phyloP scores from a whole-genome alignment of 2,113 vertebrate species.

The Lepus americanus region DNA sequence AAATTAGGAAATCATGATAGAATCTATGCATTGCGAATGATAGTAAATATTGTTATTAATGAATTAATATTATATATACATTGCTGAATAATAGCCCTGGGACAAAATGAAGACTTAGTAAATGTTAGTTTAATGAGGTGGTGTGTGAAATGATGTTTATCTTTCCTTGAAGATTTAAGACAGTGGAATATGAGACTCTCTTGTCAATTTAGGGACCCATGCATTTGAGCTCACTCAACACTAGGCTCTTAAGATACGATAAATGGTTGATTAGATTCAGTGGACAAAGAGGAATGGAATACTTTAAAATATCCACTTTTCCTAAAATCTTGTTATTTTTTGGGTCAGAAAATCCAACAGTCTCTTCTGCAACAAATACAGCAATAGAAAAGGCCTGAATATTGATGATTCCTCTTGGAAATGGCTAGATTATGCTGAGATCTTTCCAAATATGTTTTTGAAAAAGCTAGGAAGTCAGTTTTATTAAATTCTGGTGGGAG shows the following conservation, averaged over 20 bases:
- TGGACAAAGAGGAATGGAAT: neutral
- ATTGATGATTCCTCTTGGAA: neutral
- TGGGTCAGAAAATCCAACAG: neutral
- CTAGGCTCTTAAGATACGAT: neutral
- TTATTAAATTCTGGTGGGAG: neutral
- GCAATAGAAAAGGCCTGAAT: accelerated
- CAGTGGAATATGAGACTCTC: neutral
- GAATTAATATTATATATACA: neutral
- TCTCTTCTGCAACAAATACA: neutral
- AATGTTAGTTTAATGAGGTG: neutral
- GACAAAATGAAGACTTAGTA: neutral
- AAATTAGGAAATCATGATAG: neutral
- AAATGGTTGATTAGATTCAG: neutral
- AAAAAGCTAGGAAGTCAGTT: neutral
- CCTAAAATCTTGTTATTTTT: neutral
- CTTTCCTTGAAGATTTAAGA: neutral
- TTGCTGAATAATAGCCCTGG: neutral
- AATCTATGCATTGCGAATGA: neutral
- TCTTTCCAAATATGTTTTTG: neutral
- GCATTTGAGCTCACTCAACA: neutral
- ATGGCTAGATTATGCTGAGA: neutral
- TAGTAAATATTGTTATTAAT: neutral
- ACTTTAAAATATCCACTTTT: neutral
- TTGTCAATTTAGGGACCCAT: neutral
- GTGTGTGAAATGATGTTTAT: neutral